Evolutionary conservation across 2,113 vertebrate species (phyloP).

Genomic region (Chrysochloris asiatica): DNA sequence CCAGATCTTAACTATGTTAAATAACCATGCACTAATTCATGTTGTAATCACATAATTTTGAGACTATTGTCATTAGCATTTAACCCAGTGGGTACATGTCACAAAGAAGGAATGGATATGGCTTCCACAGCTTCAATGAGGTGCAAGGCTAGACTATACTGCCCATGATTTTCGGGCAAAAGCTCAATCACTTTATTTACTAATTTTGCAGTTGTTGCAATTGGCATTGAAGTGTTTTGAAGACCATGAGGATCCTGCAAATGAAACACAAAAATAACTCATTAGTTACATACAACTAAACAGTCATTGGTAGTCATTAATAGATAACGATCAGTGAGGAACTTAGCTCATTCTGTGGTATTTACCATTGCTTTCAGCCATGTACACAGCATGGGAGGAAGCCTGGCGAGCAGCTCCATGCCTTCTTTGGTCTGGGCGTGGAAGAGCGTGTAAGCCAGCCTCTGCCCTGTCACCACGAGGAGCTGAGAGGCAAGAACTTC

Average conservation of each 20-base stretch:
- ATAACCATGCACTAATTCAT: conserved; percentile 28
- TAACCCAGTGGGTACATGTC: not conserved
- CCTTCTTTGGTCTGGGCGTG: conserved; percentile 90
- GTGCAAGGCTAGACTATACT: conserved; percentile 94
- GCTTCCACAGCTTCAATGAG: conserved; percentile 93
- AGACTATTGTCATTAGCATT: not conserved
- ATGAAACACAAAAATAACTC: conserved; percentile 5
- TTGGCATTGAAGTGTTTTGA: conserved; percentile 89
- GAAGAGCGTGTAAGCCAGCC: conserved; percentile 91
- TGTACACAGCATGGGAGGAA: conserved; percentile 94
- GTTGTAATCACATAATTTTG: not conserved
- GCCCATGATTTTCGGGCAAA: conserved; percentile 94
- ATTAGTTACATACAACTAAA: not conserved
- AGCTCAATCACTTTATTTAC: conserved; percentile 93
- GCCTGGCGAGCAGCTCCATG: conserved; percentile 93
- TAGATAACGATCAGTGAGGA: too few species aligned
- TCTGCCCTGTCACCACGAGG: conserved; percentile 93
- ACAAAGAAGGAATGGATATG: conserved; percentile 73
- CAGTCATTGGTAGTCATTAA: not conserved
- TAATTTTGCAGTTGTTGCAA: conserved; percentile 89
- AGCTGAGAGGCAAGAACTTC: conserved; percentile 97
- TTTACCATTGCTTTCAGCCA: conserved; percentile 99
- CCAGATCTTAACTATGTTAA: conserved; percentile 6
- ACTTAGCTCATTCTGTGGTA: rapidly evolving
- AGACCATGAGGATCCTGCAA: conserved; percentile 93